Conservation (phyloP, 2,113 vertebrate genomes). For the Leptobrachium ailaonicum region DNA sequence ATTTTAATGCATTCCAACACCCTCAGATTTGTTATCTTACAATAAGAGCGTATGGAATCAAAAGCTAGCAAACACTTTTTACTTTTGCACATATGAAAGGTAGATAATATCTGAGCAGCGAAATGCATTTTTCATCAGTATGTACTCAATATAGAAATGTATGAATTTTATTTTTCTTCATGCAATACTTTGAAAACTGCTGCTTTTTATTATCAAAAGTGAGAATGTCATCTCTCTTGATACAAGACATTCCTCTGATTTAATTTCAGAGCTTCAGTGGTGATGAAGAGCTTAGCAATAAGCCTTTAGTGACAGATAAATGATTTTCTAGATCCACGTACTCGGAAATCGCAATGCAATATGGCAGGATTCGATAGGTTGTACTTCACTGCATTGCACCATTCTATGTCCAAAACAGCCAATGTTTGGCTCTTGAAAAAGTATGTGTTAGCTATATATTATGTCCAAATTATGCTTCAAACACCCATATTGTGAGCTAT, state of each 20-base stretch:
- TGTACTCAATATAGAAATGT: constrained; percentile 36
- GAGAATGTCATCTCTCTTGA: constrained; percentile 31
- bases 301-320: constrained; percentile 42
- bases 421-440: no score
- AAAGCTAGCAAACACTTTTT: neutral
- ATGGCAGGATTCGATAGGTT: neutral
- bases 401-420: no score
- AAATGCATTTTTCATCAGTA: constrained; percentile 34
- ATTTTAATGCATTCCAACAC: neutral
- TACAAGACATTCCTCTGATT: constrained; percentile 37
- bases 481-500: no score
- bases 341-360: constrained; percentile 1
- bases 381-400: no score
- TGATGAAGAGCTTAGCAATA: constrained; percentile 41
- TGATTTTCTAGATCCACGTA: constrained; percentile 27
- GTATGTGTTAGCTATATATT: no score
- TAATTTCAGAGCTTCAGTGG: constrained; percentile 40
- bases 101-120: constrained; percentile 18
- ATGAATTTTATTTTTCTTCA: constrained; percentile 29
- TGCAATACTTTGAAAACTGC: neutral
- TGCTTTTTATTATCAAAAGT: constrained; percentile 35
- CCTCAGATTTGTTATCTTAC: no score
- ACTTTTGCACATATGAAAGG: neutral
- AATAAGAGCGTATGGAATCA: no score
- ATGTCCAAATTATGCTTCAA: no score